phyloP scores from a whole-genome alignment of 2,888 invertebrate species.

The Agrotis ipsilon region DNA sequence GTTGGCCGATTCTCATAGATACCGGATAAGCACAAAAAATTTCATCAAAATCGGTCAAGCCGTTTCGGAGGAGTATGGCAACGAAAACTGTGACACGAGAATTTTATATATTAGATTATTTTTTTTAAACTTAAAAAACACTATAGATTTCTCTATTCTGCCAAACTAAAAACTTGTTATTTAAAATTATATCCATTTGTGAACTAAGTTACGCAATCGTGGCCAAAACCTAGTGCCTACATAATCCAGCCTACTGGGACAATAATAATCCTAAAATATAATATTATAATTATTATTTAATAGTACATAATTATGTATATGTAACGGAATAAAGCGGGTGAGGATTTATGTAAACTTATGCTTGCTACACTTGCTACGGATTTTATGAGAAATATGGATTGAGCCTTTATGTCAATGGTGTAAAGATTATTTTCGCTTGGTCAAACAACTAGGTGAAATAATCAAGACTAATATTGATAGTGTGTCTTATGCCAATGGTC shows the following conservation, averaged over 20 bases:
- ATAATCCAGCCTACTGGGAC: constrained; percentile 58
- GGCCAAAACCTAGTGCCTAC: constrained; percentile 58
- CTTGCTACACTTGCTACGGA: constrained; percentile 47
- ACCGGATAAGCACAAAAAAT: too few relatives aligned
- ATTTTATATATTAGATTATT: too few relatives aligned
- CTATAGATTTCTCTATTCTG: neutral
- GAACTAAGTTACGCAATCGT: constrained; percentile 3
- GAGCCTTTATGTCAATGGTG: neutral
- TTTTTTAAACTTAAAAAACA: too few relatives aligned
- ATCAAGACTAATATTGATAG: neutral
- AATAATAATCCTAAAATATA: constrained; percentile 57
- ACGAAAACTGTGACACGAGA: too few relatives aligned
- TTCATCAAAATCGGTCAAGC: too few relatives aligned
- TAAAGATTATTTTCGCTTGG: constrained; percentile 3
- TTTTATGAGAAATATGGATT: constrained; percentile 20
- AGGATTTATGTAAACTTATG: constrained; percentile 59
- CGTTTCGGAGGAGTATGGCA: too few relatives aligned
- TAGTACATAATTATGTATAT: constrained; percentile 52
- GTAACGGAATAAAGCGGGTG: constrained; percentile 70
- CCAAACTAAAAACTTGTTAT: neutral
- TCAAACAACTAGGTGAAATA: too few relatives aligned
- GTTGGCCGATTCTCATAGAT: too few relatives aligned
- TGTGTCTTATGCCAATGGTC: neutral
- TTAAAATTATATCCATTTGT: constrained; percentile 22
- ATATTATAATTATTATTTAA: constrained; percentile 29